phyloP scores from a whole-genome alignment of 2,113 vertebrate genomes.

The Agapornis roseicollis region DNA sequence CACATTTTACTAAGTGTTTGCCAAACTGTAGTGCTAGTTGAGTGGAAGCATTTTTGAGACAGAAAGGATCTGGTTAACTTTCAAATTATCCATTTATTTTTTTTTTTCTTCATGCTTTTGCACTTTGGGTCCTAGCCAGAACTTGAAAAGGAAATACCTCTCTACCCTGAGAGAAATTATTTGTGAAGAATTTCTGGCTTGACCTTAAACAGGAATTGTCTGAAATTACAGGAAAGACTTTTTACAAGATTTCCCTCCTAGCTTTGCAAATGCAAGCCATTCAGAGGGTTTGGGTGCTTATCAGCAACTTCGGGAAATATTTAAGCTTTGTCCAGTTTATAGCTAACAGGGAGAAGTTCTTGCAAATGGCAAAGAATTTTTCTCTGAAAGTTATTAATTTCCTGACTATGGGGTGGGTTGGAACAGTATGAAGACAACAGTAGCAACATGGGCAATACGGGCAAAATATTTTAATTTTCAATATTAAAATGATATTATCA shows the following conservation, averaged over 20 bases:
- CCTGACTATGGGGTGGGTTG: not conserved
- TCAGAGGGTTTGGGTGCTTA: conserved; percentile 52
- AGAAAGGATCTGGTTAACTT: conserved; percentile 1
- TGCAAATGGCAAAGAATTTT: not conserved
- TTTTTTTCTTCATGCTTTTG: not conserved
- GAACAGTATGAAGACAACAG: not conserved
- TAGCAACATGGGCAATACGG: too few species aligned
- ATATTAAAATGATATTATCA: not conserved
- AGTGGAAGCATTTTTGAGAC: not conserved
- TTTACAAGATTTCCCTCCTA: conserved; percentile 50
- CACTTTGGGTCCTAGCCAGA: conserved; percentile 30
- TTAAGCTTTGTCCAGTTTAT: conserved; percentile 7
- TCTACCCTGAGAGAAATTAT: conserved; percentile 46
- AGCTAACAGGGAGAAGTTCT: not conserved
- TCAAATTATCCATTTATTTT: not conserved
- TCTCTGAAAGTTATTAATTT: not conserved
- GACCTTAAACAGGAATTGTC: conserved; percentile 67
- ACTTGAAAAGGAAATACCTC: conserved; percentile 58
- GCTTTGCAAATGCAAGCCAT: conserved; percentile 29
- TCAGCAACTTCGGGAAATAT: conserved; percentile 5
- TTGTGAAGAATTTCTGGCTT: conserved; percentile 61
- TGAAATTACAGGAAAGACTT: conserved; percentile 61
- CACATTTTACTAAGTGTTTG: not conserved
- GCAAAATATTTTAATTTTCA: not conserved
- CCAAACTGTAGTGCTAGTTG: not conserved